Evolutionary conservation across 92 coral and sea anemone genomes (phyloP).

Genomic region (Zoanthus sansibaricus): DNA sequence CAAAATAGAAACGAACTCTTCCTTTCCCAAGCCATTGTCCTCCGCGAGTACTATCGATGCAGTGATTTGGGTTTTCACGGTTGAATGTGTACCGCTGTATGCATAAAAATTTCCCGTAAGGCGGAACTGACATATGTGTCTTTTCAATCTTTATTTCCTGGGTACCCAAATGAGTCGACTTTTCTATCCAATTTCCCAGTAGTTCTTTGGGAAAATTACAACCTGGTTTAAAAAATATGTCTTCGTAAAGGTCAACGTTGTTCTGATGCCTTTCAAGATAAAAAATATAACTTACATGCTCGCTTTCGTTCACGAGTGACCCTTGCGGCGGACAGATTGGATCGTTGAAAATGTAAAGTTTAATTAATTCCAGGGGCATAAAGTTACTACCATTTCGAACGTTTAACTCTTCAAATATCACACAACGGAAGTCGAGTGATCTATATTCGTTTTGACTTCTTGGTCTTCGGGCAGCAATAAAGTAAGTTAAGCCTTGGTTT

Average conservation of each 20-base stretch:
- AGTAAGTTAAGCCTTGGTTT: constrained; percentile 53
- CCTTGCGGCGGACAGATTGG: constrained; percentile 58
- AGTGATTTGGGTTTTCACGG: constrained; percentile 56
- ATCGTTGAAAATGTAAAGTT: constrained; percentile 57
- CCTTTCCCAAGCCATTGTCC: constrained; percentile 72
- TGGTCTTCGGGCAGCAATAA: constrained; percentile 63
- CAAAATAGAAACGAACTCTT: constrained; percentile 60
- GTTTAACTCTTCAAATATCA: constrained; percentile 19
- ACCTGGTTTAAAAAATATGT: not conserved
- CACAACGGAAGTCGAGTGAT: constrained; percentile 62
- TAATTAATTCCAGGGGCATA: constrained; percentile 26
- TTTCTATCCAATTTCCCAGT: constrained; percentile 76
- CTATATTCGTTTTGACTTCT: constrained; percentile 49
- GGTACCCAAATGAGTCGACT: constrained; percentile 58
- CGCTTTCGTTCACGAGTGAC: not conserved
- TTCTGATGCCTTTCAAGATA: constrained; percentile 9
- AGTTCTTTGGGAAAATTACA: constrained; percentile 69
- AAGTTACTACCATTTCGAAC: not conserved
- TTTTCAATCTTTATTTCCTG: constrained; percentile 53
- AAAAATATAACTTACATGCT: constrained; percentile 4
- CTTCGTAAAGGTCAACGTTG: not conserved
- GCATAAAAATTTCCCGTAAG: constrained; percentile 72
- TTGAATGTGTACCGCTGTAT: constrained; percentile 64
- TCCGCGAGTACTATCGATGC: constrained; percentile 56
- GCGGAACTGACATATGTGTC: constrained; percentile 46